Conservation (phyloP, 2,113 vertebrate species). For the Poicephalus meyeri region DNA sequence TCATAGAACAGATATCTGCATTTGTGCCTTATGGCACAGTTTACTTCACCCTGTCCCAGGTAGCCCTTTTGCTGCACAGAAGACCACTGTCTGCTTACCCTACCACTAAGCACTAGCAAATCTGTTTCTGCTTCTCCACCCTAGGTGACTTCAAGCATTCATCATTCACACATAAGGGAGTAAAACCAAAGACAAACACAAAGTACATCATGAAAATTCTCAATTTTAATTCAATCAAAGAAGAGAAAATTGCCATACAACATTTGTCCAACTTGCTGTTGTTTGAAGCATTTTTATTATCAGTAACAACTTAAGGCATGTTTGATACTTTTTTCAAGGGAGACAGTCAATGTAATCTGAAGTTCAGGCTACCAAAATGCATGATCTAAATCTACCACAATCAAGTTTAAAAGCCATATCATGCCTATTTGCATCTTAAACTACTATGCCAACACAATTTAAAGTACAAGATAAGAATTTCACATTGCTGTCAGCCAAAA, state of each 20-base stretch:
- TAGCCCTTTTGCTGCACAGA: neutral
- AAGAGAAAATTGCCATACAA: neutral
- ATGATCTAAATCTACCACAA: neutral
- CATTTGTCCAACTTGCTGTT: neutral
- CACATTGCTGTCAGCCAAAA: neutral
- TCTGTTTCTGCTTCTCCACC: fast-evolving
- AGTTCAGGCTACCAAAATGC: neutral
- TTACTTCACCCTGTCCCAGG: fast-evolving
- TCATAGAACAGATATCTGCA: neutral
- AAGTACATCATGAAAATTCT: neutral
- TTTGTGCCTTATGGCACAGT: neutral
- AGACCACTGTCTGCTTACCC: neutral
- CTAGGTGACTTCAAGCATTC: neutral
- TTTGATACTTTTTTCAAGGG: neutral
- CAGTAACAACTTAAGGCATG: neutral
- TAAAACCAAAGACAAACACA: neutral
- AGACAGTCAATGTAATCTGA: neutral
- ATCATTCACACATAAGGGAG: neutral
- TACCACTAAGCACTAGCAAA: no score
- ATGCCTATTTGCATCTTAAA: neutral
- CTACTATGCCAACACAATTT: neutral
- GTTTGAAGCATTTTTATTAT: neutral
- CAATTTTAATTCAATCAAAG: neutral
- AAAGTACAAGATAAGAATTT: neutral
- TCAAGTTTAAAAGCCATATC: neutral